These are phyloP conservation scores for Atrichornis clamosus DNA, from an alignment of 2,113 vertebrate genomes.

Conservation along the genomic window DNA sequence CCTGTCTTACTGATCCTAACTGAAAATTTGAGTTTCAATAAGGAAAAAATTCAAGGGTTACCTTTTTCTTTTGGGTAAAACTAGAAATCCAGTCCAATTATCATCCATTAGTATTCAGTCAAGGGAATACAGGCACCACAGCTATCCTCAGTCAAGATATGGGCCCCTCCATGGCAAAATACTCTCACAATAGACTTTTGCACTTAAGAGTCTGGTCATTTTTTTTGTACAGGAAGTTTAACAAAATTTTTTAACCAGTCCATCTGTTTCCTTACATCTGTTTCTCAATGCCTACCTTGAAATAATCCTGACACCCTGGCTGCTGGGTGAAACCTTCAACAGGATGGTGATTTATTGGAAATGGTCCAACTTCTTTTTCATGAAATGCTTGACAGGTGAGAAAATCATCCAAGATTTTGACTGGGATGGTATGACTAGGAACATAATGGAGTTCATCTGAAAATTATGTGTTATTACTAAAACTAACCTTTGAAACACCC, in stretches of 20 bases:
- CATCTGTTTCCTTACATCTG: constrained; percentile 50
- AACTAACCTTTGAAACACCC: not conserved
- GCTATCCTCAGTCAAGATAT: not conserved
- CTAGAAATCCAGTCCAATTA: not conserved
- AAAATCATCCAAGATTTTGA: not conserved
- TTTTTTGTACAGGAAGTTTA: constrained; percentile 5
- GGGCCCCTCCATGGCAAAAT: not conserved
- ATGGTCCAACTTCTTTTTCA: not conserved
- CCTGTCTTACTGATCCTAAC: not conserved
- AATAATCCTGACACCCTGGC: not conserved
- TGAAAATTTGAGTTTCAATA: not conserved
- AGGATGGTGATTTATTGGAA: not conserved
- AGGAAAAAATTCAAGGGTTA: not conserved
- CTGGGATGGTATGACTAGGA: not conserved
- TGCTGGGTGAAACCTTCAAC: not conserved
- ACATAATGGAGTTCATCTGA: not conserved
- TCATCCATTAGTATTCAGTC: not conserved
- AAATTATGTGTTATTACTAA: not conserved
- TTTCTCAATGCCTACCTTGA: not conserved
- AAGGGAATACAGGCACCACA: not conserved
- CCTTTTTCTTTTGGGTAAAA: not conserved
- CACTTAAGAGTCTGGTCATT: not conserved
- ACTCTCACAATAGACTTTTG: not conserved
- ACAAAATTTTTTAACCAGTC: not conserved
- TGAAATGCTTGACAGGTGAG: not conserved